A percentile compares a stretch with the other conserved stretches of the same genome.
Evolutionary conservation across 2,113 vertebrate genomes (phyloP).

Genomic region (Theristicus caerulescens): DNA sequence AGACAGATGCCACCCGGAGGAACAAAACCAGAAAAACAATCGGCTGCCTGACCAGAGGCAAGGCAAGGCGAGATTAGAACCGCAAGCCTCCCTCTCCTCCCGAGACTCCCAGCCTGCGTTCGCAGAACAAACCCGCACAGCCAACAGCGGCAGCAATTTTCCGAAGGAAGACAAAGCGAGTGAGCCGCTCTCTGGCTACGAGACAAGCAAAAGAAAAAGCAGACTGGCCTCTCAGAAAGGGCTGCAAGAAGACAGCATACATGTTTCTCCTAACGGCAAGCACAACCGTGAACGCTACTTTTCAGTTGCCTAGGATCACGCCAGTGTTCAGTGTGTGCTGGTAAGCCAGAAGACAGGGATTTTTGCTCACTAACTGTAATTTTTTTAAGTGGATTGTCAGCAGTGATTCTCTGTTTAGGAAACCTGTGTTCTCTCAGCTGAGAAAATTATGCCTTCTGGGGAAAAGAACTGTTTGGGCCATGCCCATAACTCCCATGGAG

Average conservation of each 20-base stretch:
- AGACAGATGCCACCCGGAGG: conserved; percentile 65
- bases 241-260: not conserved
- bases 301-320: not conserved
- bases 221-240: not conserved
- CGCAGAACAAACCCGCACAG: not conserved
- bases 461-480: not conserved
- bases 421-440: not conserved
- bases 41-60: conserved; percentile 42
- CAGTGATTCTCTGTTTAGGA: not conserved
- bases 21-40: conserved; percentile 66
- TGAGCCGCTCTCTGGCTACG: not conserved
- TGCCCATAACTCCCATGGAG: not conserved
- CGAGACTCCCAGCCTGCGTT: not conserved
- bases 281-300: fast-evolving
- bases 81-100: not conserved
- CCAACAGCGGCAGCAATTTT: conserved; percentile 26
- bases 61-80: conserved; percentile 39
- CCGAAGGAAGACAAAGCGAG: conserved; percentile 17
- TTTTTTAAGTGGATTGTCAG: not conserved
- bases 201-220: not conserved
- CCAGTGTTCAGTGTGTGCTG: fast-evolving
- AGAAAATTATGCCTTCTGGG: not conserved
- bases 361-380: not conserved
- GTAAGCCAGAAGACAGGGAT: not conserved
- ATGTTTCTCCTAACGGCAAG: not conserved